Percentiles rank a stretch among this genome's conserved stretches.
Evolutionary conservation across 2,888 invertebrate genomes (phyloP).

Genomic region (Diarsia dahlii): DNA sequence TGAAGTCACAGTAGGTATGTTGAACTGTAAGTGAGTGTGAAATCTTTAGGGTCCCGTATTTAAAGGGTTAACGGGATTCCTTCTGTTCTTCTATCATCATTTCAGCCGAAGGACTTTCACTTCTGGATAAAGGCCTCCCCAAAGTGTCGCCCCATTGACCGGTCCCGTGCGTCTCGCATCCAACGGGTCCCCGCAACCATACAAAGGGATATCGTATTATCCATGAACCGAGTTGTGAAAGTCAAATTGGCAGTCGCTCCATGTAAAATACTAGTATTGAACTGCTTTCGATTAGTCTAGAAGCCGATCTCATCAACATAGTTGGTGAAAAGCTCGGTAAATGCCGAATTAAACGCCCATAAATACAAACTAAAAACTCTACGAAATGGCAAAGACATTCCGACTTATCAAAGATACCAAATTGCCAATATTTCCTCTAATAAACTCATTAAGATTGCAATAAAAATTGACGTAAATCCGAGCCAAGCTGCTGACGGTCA

Average conservation of each 20-base stretch:
- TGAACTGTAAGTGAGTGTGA: neutral
- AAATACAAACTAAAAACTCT: neutral
- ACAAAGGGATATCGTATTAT: neutral
- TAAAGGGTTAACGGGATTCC: neutral
- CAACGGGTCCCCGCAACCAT: too few species aligned
- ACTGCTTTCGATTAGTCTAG: neutral
- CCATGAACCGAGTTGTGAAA: neutral
- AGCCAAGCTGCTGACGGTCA: constrained; percentile 14
- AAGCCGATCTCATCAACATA: neutral
- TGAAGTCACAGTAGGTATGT: neutral
- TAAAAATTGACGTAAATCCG: constrained; percentile 44
- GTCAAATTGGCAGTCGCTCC: neutral
- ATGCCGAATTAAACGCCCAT: neutral
- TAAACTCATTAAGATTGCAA: constrained; percentile 40
- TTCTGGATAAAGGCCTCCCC: too few species aligned
- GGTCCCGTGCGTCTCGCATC: too few species aligned
- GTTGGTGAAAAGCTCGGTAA: neutral
- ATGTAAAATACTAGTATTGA: neutral
- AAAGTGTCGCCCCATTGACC: too few species aligned
- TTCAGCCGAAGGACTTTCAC: too few species aligned
- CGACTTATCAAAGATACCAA: neutral
- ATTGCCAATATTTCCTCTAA: constrained; percentile 44
- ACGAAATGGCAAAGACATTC: neutral
- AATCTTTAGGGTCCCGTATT: neutral
- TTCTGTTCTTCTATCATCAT: too few species aligned